Conservation (phyloP, 2,888 invertebrate species). For the Trichopria drosophilae region DNA sequence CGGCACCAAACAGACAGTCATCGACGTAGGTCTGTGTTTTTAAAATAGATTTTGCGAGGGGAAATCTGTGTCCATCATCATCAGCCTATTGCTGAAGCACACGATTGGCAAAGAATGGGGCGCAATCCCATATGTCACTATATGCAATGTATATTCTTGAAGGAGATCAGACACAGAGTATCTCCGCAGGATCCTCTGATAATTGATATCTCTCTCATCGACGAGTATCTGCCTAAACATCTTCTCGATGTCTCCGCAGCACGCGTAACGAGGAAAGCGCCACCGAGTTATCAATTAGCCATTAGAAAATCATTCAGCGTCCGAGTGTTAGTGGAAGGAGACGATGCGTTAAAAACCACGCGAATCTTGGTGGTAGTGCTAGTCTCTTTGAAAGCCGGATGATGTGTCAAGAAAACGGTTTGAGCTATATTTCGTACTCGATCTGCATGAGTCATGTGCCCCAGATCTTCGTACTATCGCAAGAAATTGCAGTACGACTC, state of each 20-base stretch:
- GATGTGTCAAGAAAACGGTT: slow-evolving; percentile 1
- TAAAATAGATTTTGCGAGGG: slow-evolving; percentile 1
- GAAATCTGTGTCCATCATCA: slow-evolving; percentile 15
- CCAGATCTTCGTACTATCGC: no score
- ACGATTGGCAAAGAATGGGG: slow-evolving; percentile 33
- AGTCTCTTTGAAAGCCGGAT: no score
- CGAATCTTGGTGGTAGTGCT: no score
- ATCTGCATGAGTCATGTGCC: no score
- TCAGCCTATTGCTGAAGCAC: slow-evolving; percentile 29
- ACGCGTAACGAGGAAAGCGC: no score
- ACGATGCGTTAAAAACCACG: no score
- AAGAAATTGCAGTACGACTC: no score
- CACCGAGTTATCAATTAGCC: not conserved
- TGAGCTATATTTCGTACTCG: no score
- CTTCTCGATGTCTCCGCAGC: slow-evolving; percentile 9
- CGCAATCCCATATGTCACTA: slow-evolving; percentile 31
- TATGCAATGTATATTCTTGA: not conserved
- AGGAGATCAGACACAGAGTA: no score
- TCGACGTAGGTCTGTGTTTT: not conserved
- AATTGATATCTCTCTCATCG: no score
- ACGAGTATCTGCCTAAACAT: no score
- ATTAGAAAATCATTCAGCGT: slow-evolving; percentile 2
- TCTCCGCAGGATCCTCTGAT: no score
- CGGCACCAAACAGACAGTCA: slow-evolving; percentile 12
- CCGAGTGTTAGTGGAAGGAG: not conserved